Percentiles rank a stretch among this genome's conserved stretches.
Conservation (phyloP, 2,888 invertebrate genomes). For the Ectemnius continuus region DNA sequence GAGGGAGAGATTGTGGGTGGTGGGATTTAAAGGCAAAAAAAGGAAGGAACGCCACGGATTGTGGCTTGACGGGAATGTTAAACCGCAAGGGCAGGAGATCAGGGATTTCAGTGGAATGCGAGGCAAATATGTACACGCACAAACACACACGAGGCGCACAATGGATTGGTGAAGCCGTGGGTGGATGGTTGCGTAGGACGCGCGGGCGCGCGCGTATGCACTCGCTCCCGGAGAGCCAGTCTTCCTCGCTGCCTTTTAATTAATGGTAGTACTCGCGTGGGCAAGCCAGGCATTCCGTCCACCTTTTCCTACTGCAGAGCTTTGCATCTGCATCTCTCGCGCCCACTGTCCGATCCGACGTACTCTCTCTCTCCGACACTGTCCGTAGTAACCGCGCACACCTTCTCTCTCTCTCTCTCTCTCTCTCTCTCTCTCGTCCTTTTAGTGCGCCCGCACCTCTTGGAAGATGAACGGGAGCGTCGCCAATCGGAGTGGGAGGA, state of each 20-base stretch:
- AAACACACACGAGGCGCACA: conserved; percentile 2
- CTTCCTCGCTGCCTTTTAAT: conserved; percentile 36
- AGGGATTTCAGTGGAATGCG: conserved; percentile 56
- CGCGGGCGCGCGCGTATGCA: conserved; percentile 3
- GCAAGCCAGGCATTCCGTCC: background rate
- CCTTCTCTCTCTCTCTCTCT: too few relatives aligned
- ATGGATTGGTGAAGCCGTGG: conserved; percentile 45
- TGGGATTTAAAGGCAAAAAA: too few relatives aligned
- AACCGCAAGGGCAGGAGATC: conserved; percentile 55
- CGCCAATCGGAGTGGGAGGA: conserved; percentile 26
- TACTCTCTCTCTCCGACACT: background rate
- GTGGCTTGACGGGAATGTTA: conserved; percentile 50
- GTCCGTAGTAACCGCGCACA: too few relatives aligned
- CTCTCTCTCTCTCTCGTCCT: conserved; percentile 1
- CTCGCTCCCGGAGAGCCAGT: too few relatives aligned
- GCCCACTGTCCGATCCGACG: conserved; percentile 6
- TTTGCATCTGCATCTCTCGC: background rate
- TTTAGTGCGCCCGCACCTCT: background rate
- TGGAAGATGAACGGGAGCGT: conserved; percentile 35
- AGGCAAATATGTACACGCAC: conserved; percentile 13
- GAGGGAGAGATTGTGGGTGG: background rate
- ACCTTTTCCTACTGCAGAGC: background rate
- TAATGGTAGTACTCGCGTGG: conserved; percentile 19
- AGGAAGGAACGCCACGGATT: too few relatives aligned
- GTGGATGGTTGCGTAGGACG: conserved; percentile 39